These are phyloP conservation scores for Xenops minutus DNA, from an alignment of 2,797 vertebrate genomes.

Conservation along the genomic window DNA sequence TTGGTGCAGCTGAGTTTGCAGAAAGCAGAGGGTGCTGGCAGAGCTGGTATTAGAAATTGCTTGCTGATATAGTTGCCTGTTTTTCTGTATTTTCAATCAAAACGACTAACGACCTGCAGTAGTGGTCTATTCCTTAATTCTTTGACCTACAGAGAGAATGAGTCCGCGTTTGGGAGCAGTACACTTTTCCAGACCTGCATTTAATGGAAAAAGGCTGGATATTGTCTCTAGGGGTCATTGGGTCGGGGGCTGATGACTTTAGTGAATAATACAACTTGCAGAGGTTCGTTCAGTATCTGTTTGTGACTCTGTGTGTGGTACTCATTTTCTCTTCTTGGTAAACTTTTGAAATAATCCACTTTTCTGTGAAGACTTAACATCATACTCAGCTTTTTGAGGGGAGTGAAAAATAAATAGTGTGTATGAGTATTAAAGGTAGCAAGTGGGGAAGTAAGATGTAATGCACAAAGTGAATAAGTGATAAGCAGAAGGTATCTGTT, in stretches of 20 bases:
- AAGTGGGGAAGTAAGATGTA: neutral
- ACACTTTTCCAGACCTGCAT: neutral
- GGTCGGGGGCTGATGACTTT: neutral
- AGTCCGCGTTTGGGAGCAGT: neutral
- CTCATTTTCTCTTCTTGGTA: neutral
- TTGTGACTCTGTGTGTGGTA: neutral
- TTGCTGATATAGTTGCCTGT: neutral
- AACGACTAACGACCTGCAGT: neutral
- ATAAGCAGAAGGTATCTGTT: neutral
- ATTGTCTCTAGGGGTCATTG: neutral
- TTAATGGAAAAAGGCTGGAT: neutral
- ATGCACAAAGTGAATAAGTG: rapidly evolving
- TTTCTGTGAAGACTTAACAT: neutral
- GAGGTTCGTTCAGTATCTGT: neutral
- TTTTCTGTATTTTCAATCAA: neutral
- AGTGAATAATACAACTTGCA: neutral
- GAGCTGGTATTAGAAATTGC: neutral
- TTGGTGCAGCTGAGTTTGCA: neutral
- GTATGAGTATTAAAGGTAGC: neutral
- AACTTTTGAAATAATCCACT: neutral
- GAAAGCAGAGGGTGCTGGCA: neutral
- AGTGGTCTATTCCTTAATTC: neutral
- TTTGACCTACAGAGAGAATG: neutral
- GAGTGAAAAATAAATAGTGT: neutral
- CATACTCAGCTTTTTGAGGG: neutral